These are phyloP conservation scores for Eupeodes latifasciatus DNA, from an alignment of 2,888 invertebrate species.

Conservation along the genomic window DNA sequence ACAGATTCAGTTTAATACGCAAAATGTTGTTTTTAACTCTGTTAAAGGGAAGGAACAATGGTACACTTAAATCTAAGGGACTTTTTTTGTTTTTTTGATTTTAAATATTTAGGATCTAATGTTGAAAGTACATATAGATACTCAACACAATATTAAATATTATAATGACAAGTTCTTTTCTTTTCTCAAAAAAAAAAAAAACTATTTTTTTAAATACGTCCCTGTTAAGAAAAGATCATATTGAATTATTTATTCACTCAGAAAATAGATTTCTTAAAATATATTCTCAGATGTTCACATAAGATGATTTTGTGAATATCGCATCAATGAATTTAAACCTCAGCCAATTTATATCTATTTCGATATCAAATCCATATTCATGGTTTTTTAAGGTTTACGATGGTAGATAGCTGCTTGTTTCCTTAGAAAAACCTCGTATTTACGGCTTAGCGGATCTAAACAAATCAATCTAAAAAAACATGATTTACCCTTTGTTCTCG, in stretches of 20 bases:
- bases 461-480: constrained; percentile 32
- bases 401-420: background rate
- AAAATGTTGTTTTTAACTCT: too few relatives aligned
- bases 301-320: constrained; percentile 12
- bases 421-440: background rate
- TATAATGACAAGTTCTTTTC: too few relatives aligned
- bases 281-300: background rate
- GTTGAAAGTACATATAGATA: too few relatives aligned
- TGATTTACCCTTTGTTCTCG: background rate
- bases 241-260: constrained; percentile 28
- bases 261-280: constrained; percentile 15
- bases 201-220: background rate
- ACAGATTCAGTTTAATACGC: too few relatives aligned
- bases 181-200: too few relatives aligned
- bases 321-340: constrained; percentile 18
- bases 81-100: too few relatives aligned
- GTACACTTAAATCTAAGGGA: too few relatives aligned
- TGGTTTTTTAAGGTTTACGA: background rate
- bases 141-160: too few relatives aligned
- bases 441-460: background rate
- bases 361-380: constrained; percentile 33
- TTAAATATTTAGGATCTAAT: too few relatives aligned
- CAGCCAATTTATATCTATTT: background rate
- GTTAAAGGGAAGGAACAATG: too few relatives aligned
- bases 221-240: background rate